Base-by-base conservation (phyloP, 1,140 invertebrate genomes). In the Mya arenaria region DNA sequence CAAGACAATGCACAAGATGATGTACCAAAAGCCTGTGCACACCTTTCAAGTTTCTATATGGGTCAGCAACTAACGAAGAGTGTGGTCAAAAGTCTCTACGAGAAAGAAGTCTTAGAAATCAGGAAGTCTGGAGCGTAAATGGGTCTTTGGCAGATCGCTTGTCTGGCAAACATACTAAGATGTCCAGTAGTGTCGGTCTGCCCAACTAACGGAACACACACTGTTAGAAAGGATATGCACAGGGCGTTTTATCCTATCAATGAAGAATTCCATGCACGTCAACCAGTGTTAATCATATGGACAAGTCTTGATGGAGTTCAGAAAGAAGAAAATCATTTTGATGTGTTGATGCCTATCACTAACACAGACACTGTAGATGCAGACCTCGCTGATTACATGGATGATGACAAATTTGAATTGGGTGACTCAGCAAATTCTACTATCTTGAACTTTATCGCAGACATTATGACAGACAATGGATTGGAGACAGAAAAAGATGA, bases 261-360 rank as follows among this genome's bases (percentile, higher is more conserved):
- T 37, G 34, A 44, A 48, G 41, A 10, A 39, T 25, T 34, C 44
- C 25, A 23, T 19, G 37, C 44, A 6, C 28, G 37, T 17, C 32
- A 41, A 23, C 37, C 34, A 48, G 66, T 69, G 39, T 69, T 39
- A 23, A 69, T 69, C 23, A 41, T 69, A 44, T 69, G 66, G 66
- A 69, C 32, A 25, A 69, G 37, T 28, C 8, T 69, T 44, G 5
- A 52, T 37, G 66, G 66, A 44, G 25, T 4, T 34, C 6, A 13
- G 10, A 6, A 17, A 17, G 28, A 25, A 30, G 66, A 69, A 36
- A 69, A 48, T 4, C 66, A 69, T 48, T 69, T 69, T 69, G 66
- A 39, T 15, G 4, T 34, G 4, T n/a, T 69, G 3, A 44, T 69
- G 66, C 66, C 66, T 34, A 25, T 69, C 17, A 48, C 6, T 19